Evolutionary conservation across 2,888 invertebrate species (phyloP).

Genomic region (Drosophila subsilvestris): DNA sequence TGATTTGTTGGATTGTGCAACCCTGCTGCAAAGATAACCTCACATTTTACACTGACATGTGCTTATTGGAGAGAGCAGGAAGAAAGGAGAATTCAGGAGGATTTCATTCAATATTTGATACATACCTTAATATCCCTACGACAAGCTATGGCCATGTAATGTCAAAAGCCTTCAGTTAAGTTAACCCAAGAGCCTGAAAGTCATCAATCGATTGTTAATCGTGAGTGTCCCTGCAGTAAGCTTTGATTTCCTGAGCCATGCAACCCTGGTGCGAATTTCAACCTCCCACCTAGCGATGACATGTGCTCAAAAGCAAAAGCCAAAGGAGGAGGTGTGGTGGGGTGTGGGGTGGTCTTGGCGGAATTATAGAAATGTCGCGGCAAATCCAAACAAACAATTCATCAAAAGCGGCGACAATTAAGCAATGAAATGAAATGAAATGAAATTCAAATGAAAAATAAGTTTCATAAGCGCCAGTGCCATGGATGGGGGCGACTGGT

Average conservation of each 20-base stretch:
- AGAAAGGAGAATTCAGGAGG: neutral
- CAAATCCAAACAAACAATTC: constrained; percentile 80
- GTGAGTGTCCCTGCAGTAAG: neutral
- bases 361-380: constrained; percentile 72
- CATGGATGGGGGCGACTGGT: constrained; percentile 24
- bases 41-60: neutral
- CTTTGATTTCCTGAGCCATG: neutral
- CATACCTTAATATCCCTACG: too few relatives aligned
- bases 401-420: constrained; percentile 80
- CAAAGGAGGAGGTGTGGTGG: neutral
- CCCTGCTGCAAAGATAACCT: neutral
- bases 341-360: constrained; percentile 2
- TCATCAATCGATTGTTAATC: neutral
- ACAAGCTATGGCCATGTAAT: too few relatives aligned
- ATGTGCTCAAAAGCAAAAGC: neutral
- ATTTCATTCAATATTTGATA: neutral
- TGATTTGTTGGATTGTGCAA: neutral
- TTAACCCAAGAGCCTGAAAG: too few relatives aligned
- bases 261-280: neutral
- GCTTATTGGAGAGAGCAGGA: neutral
- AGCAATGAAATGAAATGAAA: constrained; percentile 63
- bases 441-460: constrained; percentile 76
- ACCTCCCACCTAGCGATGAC: constrained; percentile 7
- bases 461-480: constrained; percentile 62
- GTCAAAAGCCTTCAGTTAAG: too few relatives aligned